Conservation (phyloP, 2,888 invertebrate genomes). For the Sisyra terminalis region DNA sequence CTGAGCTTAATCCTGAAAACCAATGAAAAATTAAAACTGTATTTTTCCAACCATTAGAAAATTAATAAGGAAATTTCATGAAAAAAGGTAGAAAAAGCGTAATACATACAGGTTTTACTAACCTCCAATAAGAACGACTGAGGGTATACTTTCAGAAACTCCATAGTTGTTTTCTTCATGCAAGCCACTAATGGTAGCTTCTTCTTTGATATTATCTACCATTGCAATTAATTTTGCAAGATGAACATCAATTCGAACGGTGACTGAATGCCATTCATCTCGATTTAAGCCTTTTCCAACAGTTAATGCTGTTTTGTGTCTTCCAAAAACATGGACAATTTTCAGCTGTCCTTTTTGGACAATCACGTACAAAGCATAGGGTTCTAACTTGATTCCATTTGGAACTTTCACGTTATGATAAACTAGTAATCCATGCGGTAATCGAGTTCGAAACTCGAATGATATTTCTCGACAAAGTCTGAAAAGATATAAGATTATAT, state of each 20-base stretch:
- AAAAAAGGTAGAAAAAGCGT: too few species aligned
- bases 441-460: slow-evolving; percentile 71
- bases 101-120: too few species aligned
- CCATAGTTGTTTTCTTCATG: slow-evolving; percentile 75
- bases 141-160: slow-evolving; percentile 69
- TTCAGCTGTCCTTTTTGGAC: slow-evolving; percentile 84
- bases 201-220: slow-evolving; percentile 69
- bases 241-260: slow-evolving; percentile 74
- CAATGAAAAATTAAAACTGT: neutral
- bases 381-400: slow-evolving; percentile 57
- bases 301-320: slow-evolving; percentile 67
- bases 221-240: slow-evolving; percentile 68
- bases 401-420: slow-evolving; percentile 86
- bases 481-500: slow-evolving; percentile 19
- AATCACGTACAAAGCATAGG: slow-evolving; percentile 80
- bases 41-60: too few species aligned
- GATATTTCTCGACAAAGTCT: slow-evolving; percentile 78
- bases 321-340: slow-evolving; percentile 83
- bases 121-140: slow-evolving; percentile 82
- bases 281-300: slow-evolving; percentile 78
- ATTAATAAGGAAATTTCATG: too few species aligned
- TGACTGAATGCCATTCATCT: slow-evolving; percentile 81
- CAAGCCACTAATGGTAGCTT: slow-evolving; percentile 68
- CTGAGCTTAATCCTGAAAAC: slow-evolving; percentile 62
- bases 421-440: slow-evolving; percentile 75